phyloP scores from a whole-genome alignment of 2,888 invertebrate genomes.

The Vannuccia rotundouncinata region DNA sequence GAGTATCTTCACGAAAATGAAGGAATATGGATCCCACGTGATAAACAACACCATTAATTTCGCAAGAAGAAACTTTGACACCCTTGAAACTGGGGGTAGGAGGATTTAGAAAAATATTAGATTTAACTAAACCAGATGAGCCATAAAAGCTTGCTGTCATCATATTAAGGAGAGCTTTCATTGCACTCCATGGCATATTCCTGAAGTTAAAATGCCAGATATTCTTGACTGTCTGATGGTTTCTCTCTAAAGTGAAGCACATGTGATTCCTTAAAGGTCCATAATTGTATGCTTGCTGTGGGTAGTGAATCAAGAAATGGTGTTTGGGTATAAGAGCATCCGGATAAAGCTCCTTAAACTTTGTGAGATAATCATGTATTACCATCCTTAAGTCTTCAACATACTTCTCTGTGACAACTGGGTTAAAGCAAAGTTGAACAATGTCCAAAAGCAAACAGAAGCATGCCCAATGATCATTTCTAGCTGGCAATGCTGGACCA shows the following conservation, averaged over 20 bases:
- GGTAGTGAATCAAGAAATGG: slow-evolving; percentile 2
- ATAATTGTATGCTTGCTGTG: background rate
- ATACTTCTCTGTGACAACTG: background rate
- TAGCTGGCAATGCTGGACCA: background rate
- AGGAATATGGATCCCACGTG: background rate
- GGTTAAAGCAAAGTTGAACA: background rate
- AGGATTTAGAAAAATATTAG: background rate
- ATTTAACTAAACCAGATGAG: background rate
- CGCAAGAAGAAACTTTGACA: background rate
- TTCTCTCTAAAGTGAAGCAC: background rate
- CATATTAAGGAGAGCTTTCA: background rate
- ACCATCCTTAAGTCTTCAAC: background rate
- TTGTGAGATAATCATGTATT: background rate
- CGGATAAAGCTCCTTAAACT: background rate
- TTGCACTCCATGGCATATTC: background rate
- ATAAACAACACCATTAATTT: background rate
- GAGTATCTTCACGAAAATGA: background rate
- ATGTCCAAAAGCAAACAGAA: background rate
- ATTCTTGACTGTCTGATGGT: background rate
- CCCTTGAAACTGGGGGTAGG: background rate
- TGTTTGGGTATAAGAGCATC: background rate
- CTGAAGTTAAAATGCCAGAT: slow-evolving; percentile 11
- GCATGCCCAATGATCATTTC: background rate
- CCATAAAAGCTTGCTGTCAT: background rate
- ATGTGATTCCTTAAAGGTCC: background rate